Percentiles rank a stretch among this genome's conserved stretches.
Evolutionary conservation across 1,140 invertebrate genomes (phyloP).

Genomic region (Cryptotermes secundus): DNA sequence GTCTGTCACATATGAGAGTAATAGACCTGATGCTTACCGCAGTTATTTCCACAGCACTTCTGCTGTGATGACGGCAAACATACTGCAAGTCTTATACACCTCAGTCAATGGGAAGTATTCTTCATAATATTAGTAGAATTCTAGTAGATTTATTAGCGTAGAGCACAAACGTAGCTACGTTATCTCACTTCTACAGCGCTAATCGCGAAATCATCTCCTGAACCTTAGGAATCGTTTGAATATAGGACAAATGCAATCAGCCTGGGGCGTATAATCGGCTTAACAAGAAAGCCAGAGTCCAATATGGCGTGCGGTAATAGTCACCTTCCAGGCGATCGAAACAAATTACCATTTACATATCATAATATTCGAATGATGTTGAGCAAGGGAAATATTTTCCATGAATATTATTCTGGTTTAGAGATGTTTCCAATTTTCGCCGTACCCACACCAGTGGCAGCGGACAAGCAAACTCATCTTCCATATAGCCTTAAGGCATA

Average conservation of each 20-base stretch:
- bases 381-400: neutral
- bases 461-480: neutral
- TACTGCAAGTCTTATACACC: too few species aligned
- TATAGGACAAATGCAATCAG: neutral
- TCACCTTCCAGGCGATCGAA: neutral
- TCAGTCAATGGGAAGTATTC: too few species aligned
- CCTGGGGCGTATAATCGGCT: neutral
- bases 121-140: too few species aligned
- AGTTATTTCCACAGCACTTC: too few species aligned
- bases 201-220: neutral
- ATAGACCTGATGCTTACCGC: too few species aligned
- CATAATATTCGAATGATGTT: neutral
- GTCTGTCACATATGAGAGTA: too few species aligned
- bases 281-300: conserved; percentile 7
- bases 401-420: neutral
- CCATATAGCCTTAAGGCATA: neutral
- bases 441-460: neutral
- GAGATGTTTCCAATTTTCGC: neutral
- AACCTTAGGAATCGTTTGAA: neutral
- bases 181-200: neutral
- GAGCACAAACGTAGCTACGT: too few species aligned
- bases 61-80: too few species aligned
- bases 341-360: neutral
- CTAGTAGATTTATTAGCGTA: too few species aligned
- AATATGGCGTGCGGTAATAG: neutral